These are phyloP conservation scores for Macrotrachela quadricornifera DNA, from an alignment of 1,140 invertebrate species.

Conservation along the genomic window DNA sequence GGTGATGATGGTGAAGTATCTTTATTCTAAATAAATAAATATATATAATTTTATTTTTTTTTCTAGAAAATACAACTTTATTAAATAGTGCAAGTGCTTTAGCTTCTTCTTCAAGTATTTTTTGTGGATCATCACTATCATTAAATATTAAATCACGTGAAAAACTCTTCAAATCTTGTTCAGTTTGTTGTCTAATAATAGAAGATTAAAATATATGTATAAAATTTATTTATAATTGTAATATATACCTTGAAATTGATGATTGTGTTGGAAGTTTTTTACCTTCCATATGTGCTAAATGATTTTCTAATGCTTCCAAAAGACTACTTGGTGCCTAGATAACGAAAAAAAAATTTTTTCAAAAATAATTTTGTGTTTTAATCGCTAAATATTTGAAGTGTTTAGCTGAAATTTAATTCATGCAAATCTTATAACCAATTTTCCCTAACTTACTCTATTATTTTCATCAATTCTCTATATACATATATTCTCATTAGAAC, in stretches of 20 bases:
- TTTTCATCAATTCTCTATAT: neutral
- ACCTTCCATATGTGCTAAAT: conserved; percentile 37
- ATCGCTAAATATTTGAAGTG: no score
- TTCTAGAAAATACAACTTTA: no score
- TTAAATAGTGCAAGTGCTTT: conserved; percentile 7
- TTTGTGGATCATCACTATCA: conserved; percentile 3
- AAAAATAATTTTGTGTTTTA: neutral
- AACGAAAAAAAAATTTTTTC: neutral
- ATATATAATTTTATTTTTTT: no score
- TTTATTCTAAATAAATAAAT: no score
- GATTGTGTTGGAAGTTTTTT: neutral
- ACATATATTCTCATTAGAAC: neutral
- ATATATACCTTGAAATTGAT: neutral
- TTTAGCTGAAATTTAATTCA: neutral
- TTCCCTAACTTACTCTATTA: neutral
- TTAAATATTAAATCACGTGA: neutral
- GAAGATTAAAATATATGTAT: neutral
- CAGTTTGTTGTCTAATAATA: neutral
- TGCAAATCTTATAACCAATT: neutral
- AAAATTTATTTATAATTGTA: neutral
- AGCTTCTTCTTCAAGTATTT: conserved; percentile 7
- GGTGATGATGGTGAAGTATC: no score
- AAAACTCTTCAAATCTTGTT: neutral
- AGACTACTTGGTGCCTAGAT: conserved; percentile 77
- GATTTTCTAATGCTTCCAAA: conserved; percentile 84